These are phyloP conservation scores for Trogon melanurus DNA, from an alignment of 2,113 vertebrate species.

Conservation along the genomic window DNA sequence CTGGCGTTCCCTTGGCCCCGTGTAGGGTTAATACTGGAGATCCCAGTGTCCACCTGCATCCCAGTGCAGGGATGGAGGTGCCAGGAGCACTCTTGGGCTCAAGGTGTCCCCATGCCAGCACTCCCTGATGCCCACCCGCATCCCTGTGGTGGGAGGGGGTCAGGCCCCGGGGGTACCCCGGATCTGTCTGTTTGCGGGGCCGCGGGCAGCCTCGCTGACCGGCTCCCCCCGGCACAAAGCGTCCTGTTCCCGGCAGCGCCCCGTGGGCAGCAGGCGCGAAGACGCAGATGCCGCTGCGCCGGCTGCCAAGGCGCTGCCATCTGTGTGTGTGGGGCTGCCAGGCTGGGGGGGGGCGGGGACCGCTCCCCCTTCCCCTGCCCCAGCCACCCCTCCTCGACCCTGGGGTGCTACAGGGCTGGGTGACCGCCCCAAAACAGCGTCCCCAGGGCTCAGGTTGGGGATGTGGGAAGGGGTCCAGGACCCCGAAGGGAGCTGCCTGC, in stretches of 20 bases:
- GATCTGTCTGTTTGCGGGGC: rapidly evolving
- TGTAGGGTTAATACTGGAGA: rapidly evolving
- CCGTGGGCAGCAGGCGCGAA: conserved; percentile 45
- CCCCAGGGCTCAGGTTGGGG: neutral
- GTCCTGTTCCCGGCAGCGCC: conserved; percentile 49
- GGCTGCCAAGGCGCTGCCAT: conserved; percentile 60
- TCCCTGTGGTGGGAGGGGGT: too few species aligned
- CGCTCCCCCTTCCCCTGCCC: neutral
- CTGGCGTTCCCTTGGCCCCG: rapidly evolving
- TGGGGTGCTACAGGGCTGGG: neutral
- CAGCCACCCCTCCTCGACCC: neutral
- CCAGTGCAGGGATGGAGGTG: neutral
- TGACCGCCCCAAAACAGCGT: rapidly evolving
- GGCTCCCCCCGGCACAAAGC: neutral
- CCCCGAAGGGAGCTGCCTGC: neutral
- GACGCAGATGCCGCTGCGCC: conserved; percentile 41
- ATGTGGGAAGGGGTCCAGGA: neutral
- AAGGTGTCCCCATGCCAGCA: neutral
- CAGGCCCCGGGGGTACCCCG: neutral
- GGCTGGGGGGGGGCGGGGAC: neutral
- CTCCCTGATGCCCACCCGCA: neutral
- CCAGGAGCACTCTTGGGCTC: neutral
- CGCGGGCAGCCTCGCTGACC: rapidly evolving
- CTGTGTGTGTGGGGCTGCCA: conserved; percentile 42
- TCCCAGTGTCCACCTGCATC: neutral